Percentiles rank a stretch among this genome's conserved stretches.
Evolutionary conservation across 2,113 vertebrate species (phyloP).

Genomic region (Dasyornis broadbenti): DNA sequence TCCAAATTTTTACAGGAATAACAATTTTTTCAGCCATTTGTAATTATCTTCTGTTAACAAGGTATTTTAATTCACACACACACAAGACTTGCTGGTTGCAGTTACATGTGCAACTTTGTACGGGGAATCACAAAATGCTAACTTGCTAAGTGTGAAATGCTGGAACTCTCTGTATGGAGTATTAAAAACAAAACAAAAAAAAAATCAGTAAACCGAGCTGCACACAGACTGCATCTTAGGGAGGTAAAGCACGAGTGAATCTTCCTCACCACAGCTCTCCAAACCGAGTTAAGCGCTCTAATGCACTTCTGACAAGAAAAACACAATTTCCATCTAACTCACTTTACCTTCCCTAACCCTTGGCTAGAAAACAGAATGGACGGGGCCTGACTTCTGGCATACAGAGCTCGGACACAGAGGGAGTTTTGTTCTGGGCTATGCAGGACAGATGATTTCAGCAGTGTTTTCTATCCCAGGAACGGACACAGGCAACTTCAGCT

Average conservation of each 20-base stretch:
- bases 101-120: accelerated
- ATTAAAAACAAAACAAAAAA: not conserved
- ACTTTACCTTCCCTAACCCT: not conserved
- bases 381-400: not conserved
- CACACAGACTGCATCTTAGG: not conserved
- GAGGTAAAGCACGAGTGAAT: not conserved
- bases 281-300: not conserved
- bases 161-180: not conserved
- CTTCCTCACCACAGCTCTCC: not conserved
- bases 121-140: not conserved
- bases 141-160: not conserved
- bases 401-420: not conserved
- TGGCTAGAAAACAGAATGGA: not conserved
- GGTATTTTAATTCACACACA: not conserved
- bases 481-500: not conserved
- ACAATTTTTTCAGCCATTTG: not conserved
- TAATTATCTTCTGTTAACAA: not conserved
- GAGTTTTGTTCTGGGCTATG: not conserved
- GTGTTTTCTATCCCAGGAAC: not conserved
- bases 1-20: not conserved
- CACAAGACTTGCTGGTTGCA: not conserved
- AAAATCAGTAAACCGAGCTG: not conserved
- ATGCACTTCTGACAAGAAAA: not conserved
- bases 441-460: not conserved
- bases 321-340: not conserved